Evolutionary conservation across 2,113 vertebrate species (phyloP), one percentile per base, ranked within the genome.

Genomic region (Odontesthes bonariensis): DNA sequence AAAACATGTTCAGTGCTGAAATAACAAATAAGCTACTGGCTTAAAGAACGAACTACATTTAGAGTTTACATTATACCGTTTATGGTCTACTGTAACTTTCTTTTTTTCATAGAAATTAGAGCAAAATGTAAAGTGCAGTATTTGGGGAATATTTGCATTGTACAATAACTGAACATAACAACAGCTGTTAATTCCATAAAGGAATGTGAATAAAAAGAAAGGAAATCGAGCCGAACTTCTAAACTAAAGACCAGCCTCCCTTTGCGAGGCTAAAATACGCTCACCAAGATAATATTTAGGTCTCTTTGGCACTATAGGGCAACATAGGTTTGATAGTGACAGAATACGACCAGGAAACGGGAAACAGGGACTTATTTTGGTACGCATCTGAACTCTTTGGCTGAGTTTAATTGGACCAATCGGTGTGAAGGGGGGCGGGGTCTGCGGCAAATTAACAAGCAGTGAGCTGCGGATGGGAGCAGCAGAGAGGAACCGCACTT

Each of bases 401-500:
- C 22, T 6, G n/a, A 17, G 7, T 42, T 40, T 59, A 8, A 73
- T 63, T 85, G 64, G 85, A 77, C 92, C 92, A 93, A 92, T 93
- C 27, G 65, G 53, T 2, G 65, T 5, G 20, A 10, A 82, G 83
- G 76, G 27, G 66, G 94, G 94, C 86, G 77, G 86, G 86, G 74
- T 78, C 79, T 82, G 74, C 64, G 73, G 77, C 74, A 79, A 82
- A 83, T n/a, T 71, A 82, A 86, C 77, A 77, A 54, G 84, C 83
- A 68, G 78, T 35, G 68, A 91, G 81, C 87, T 90, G 92, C 89
- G 72, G 82, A 79, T 80, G 79, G 88, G 84, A 92, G 85, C 71
- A 83, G 77, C 69, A 89, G 77, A 67, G 70, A 83, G 75, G 75
- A 54, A 80, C 59, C 62, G 72, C 57, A 38, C 79, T 62, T 77